Evolutionary conservation across 2,888 invertebrate genomes (phyloP), one percentile per base, ranked within the genome.

Genomic region (Eristalis intricaria): DNA sequence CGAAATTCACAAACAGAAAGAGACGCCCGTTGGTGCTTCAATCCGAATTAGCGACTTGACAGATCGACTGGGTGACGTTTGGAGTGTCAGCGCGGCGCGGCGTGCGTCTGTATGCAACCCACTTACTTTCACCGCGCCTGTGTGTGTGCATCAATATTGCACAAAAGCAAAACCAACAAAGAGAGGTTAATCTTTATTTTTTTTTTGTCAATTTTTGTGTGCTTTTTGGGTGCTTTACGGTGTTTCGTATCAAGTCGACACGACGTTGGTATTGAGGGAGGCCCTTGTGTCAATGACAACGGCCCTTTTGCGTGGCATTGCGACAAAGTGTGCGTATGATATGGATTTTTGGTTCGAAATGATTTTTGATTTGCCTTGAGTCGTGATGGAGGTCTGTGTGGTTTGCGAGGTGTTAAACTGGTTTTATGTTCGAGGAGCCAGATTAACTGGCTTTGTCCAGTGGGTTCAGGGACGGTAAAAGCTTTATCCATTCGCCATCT

Each of bases 121-220:
- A 68, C 76, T 60, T 68, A 60, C 60, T 60, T 60, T 43, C 60
- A 22, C 60, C 40, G 29, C 50, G 50, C 0, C 2, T 43, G 32
- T 43, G 19, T 68, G 61, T 61, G 40, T 76, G 68, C 68, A 61
- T 61, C 60, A 32, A 68, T 60, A 68, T 76, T 65, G 75, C 65
- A 75, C 38, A 75, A 56, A 64, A 63, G 22, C 23, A 71, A 73
- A 63, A 71, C 3, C 26, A 29, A 74, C 50, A 50, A 50, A 50
- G 50, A 50, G 50, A 50, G 50, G 50, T 19, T 50, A 50, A 50
- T 50, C 50, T 50, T 50, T 43, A n/a, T n/a, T 40, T 26, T 26
- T 26, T 38, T 43, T 50, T 50, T 50, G 50, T 50, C 50, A 50
- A 50, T 50, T 50, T 50, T 50, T 19, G 50, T 50, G 50, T 50